A percentile compares a stretch with the other conserved stretches of the same genome.
Conservation (phyloP, 2,113 vertebrate genomes). For the Pseudopodoces humilis region DNA sequence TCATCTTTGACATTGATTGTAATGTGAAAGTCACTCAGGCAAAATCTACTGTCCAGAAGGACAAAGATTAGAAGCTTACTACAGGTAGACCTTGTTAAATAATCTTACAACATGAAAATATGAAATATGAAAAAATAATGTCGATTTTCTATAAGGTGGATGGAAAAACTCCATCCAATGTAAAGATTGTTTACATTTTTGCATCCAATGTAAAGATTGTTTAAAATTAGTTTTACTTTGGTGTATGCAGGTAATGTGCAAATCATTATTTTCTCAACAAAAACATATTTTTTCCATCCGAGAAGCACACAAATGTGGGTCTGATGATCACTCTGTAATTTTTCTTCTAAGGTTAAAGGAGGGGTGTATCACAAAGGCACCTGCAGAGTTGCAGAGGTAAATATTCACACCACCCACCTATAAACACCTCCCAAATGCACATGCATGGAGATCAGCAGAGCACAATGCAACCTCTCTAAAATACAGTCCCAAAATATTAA, state of each 20-base stretch:
- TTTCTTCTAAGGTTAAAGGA: neutral
- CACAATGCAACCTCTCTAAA: neutral
- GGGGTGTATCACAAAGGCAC: neutral
- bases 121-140: neutral
- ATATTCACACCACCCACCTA: neutral
- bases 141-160: neutral
- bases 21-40: neutral
- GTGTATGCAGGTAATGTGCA: neutral
- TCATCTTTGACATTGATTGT: neutral
- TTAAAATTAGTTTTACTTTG: neutral
- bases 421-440: neutral
- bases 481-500: neutral
- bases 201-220: neutral
- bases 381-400: neutral
- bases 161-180: neutral
- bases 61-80: neutral
- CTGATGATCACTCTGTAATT: neutral
- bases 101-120: neutral
- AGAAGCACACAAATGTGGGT: neutral
- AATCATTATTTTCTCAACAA: neutral
- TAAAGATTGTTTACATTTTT: neutral
- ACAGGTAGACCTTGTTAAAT: neutral
- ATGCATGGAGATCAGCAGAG: neutral
- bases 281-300: neutral
- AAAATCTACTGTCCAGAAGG: neutral